Conservation (phyloP, 2,113 vertebrate genomes). For the Chionis minor region DNA sequence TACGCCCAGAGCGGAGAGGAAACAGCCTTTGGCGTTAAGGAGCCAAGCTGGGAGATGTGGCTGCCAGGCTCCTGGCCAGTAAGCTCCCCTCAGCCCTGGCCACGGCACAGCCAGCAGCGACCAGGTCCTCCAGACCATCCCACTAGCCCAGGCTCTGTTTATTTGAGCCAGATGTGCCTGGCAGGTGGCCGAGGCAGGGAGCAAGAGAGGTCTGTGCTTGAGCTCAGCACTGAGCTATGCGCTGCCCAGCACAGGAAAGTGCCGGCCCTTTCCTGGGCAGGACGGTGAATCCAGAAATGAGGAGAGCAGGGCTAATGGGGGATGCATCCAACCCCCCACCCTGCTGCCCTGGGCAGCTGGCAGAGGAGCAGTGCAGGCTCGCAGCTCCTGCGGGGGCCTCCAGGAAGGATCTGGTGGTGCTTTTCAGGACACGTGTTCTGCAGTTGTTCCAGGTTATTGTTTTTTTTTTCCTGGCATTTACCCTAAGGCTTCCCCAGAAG, state of each 20-base stretch:
- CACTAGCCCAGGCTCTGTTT: not conserved
- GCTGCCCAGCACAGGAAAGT: slow-evolving; percentile 33
- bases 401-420: slow-evolving; percentile 28
- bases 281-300: not conserved
- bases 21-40: not conserved
- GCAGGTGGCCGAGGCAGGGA: not conserved
- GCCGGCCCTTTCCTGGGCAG: slow-evolving; percentile 28
- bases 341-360: rapidly evolving
- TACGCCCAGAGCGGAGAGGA: not conserved
- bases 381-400: not conserved
- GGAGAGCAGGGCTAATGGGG: not conserved
- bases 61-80: not conserved
- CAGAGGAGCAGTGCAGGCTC: not conserved
- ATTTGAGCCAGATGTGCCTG: not conserved
- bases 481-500: slow-evolving; percentile 17
- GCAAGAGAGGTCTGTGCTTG: not conserved
- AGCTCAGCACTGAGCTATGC: slow-evolving; percentile 17
- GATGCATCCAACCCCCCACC: rapidly evolving
- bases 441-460: slow-evolving; percentile 19
- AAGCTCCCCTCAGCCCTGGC: not conserved
- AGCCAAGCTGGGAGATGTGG: not conserved
- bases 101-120: not conserved
- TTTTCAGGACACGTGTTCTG: not conserved
- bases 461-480: slow-evolving; percentile 3
- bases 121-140: not conserved